A percentile compares a stretch with the other conserved stretches of the same genome.
phyloP scores from a whole-genome alignment of 2,113 vertebrate species.

The Pongo abelii region DNA sequence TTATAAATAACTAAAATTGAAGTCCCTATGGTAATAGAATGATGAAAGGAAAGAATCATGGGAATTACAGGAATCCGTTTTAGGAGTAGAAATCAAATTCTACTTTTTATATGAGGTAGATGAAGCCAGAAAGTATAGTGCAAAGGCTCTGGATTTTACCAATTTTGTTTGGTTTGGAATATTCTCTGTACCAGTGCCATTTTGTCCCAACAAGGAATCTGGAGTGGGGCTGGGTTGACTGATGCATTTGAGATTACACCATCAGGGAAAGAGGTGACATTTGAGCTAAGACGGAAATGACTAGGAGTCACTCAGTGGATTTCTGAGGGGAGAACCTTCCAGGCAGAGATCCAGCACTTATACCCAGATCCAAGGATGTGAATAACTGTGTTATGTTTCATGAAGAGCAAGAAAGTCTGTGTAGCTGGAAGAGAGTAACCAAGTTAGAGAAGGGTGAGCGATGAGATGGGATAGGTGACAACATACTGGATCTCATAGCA shows the following conservation, averaged over 20 bases:
- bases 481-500: background rate
- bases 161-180: background rate
- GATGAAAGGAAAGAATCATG: background rate
- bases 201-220: background rate
- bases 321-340: background rate
- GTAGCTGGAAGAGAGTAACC: background rate
- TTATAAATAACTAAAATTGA: background rate
- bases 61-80: background rate
- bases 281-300: background rate
- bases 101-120: background rate
- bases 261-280: background rate
- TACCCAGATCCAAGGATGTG: background rate
- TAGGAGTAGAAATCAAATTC: background rate
- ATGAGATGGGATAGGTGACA: background rate
- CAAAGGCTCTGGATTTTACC: background rate
- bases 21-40: background rate
- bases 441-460: background rate
- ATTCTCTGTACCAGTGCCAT: background rate
- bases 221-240: background rate
- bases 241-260: background rate
- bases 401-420: background rate
- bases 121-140: background rate
- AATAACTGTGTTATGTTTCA: background rate
- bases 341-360: background rate
- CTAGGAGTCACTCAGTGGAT: background rate